Percentiles rank a stretch among this genome's conserved stretches.
These are phyloP conservation scores for Myrmophylax atrothorax DNA, from an alignment of 2,113 vertebrate genomes.

Conservation along the genomic window DNA sequence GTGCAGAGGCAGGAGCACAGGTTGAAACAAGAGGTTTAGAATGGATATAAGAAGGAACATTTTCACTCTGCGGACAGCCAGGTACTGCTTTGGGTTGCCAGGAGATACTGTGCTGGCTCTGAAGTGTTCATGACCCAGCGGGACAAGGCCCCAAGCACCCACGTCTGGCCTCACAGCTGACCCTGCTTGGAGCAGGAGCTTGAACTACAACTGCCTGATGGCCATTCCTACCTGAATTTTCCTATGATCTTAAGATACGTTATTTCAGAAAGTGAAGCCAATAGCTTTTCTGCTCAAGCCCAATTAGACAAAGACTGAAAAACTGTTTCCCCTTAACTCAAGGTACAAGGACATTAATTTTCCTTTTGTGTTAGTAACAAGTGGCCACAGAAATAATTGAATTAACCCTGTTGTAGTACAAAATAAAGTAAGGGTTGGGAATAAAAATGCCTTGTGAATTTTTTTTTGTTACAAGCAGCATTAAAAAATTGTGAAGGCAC, in stretches of 20 bases:
- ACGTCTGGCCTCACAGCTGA: background rate
- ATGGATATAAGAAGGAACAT: background rate
- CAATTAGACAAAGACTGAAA: background rate
- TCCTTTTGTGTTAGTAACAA: background rate
- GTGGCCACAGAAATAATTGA: background rate
- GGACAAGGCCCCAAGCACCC: background rate
- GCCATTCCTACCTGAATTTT: background rate
- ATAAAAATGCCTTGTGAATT: background rate
- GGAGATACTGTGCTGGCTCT: background rate
- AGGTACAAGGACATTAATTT: background rate
- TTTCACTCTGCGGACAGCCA: background rate
- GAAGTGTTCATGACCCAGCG: background rate
- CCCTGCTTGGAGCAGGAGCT: background rate
- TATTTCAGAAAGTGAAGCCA: background rate
- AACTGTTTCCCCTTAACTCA: background rate
- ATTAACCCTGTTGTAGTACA: background rate
- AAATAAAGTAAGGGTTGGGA: background rate
- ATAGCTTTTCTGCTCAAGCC: background rate
- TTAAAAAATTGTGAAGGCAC: background rate
- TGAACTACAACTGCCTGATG: background rate
- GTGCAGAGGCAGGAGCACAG: background rate
- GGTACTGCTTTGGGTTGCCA: rapidly evolving
- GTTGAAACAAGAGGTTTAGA: background rate
- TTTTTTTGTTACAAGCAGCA: background rate
- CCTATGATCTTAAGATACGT: background rate